These are phyloP conservation scores for Microplitis deprimator DNA, from an alignment of 2,888 invertebrate species.

Conservation along the genomic window DNA sequence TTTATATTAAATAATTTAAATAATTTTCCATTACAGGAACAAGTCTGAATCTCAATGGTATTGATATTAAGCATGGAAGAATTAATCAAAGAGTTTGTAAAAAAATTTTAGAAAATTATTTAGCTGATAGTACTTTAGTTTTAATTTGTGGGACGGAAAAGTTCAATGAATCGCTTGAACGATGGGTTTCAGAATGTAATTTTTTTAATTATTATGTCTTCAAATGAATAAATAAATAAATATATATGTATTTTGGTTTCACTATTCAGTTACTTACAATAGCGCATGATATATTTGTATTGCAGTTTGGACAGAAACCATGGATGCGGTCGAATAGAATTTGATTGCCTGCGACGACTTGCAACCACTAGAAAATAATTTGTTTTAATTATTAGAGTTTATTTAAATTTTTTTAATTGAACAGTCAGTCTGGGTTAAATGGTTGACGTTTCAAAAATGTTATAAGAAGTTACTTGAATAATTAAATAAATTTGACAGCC, in stretches of 20 bases:
- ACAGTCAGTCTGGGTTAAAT: not conserved
- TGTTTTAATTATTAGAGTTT: not conserved
- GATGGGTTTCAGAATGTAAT: conserved; percentile 49
- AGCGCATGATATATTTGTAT: conserved; percentile 61
- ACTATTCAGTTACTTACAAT: conserved; percentile 38
- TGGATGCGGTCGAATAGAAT: conserved; percentile 61
- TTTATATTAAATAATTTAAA: not conserved
- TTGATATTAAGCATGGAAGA: conserved; percentile 54
- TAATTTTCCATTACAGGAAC: conserved; percentile 50
- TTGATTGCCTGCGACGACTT: conserved; percentile 58
- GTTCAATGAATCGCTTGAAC: conserved; percentile 57
- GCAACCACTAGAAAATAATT: conserved; percentile 62
- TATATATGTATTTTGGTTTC: conserved; percentile 9
- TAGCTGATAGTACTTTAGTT: conserved; percentile 56
- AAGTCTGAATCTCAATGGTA: conserved; percentile 54
- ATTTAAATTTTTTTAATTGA: not conserved
- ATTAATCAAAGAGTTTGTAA: conserved; percentile 52
- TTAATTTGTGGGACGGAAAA: conserved; percentile 64
- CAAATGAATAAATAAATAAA: conserved; percentile 43
- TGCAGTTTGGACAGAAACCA: conserved; percentile 65
- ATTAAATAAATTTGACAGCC: too few relatives aligned
- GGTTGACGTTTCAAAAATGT: not conserved
- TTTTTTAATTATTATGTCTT: conserved; percentile 58
- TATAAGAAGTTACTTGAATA: too few relatives aligned
- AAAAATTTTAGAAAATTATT: conserved; percentile 45